Base-by-base conservation (phyloP, 2,113 vertebrate species). In the Carlito syrichta region DNA sequence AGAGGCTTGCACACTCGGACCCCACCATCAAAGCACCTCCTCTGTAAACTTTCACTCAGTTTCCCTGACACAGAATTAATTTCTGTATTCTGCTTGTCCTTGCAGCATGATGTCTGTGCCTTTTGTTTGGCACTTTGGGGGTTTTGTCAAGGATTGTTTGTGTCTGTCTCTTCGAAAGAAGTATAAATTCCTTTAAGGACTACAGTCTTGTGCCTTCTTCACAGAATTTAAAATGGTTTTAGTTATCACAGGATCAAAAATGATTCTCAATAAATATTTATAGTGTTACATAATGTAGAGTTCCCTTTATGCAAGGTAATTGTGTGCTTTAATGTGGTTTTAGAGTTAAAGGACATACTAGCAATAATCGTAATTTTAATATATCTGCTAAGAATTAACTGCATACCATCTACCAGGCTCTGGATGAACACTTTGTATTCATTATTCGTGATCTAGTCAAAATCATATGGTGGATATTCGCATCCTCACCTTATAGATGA, bases 211-310 rank as follows among this genome's bases (percentile, higher is more conserved):
- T 77, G 74, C 45, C 45, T 38, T 89, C n/a, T 86, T 78, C 22
- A 38, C 27, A 89, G 76, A 92, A 22, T 38, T 32, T 83, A 83
- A 96, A 78, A 77, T 60, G 30, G 14, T 43, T 68, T 79, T 78
- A 95, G 32, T 89, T 43, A 92, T 78, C 22, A n/a, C 27, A 86
- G 62, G 89, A 32, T 43, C 40, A 78, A 83, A 96, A 68, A 71
- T 54, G 20, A 14, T 91, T 82, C 86, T 83, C n/a, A 38, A 40
- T 66, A 96, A 93, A 78, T 96, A 96, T 79, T 93, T 91, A 91
- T 52, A 50, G 23, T 54, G 68, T 89, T 92, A 74, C 35, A 38
- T 63, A 95, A 87, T 38, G 35, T 27, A 86, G 48, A 92, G 16
- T 54, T 56, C 6, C 62, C 27, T 56, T 82, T 56, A 43, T 78